Percentiles rank a stretch among this genome's conserved stretches.
These are phyloP conservation scores for Leucophenga montana DNA, from an alignment of 2,888 invertebrate species.

Conservation along the genomic window DNA sequence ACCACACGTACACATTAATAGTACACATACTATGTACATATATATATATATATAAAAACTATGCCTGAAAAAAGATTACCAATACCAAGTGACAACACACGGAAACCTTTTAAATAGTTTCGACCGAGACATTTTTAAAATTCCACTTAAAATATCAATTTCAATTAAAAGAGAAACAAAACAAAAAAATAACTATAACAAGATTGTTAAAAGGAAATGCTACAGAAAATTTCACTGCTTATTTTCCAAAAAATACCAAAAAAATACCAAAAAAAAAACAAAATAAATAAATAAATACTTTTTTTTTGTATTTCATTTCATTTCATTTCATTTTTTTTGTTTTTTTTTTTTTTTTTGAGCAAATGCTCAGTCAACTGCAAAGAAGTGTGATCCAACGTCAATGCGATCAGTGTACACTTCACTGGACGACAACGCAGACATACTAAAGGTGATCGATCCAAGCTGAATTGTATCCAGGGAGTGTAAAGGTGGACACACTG, in stretches of 20 bases:
- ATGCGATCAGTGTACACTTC: slow-evolving; percentile 57
- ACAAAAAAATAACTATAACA: not conserved
- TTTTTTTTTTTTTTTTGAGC: slow-evolving; percentile 24
- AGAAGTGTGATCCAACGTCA: slow-evolving; percentile 55
- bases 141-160: slow-evolving; percentile 56
- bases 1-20: no score
- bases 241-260: no score
- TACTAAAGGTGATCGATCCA: not conserved
- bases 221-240: no score
- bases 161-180: slow-evolving; percentile 46
- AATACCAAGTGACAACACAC: no score
- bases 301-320: not conserved
- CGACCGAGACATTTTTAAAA: slow-evolving; percentile 40
- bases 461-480: no score
- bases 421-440: slow-evolving; percentile 45
- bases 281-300: no score
- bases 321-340: slow-evolving; percentile 21
- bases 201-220: slow-evolving; percentile 15
- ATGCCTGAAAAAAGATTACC: no score
- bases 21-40: no score
- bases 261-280: no score
- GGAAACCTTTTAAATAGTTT: slow-evolving; percentile 31
- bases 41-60: no score
- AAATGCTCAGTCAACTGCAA: slow-evolving; percentile 43
- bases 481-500: no score